Evolutionary conservation across 2,888 invertebrate species (phyloP).

Genomic region (Rotaria macrura): DNA sequence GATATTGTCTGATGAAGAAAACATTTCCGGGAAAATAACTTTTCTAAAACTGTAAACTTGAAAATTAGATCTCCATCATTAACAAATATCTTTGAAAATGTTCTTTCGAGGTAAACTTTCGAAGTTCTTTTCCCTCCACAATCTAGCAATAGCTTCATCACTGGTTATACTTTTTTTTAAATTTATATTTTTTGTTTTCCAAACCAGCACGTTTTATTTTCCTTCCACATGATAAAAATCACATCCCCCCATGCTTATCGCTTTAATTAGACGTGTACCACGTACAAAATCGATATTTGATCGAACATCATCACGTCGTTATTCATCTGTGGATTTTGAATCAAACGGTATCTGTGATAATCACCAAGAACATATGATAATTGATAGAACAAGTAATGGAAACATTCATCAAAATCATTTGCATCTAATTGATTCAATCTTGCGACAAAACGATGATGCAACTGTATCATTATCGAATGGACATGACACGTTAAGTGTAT

Average conservation of each 20-base stretch:
- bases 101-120: too few relatives aligned
- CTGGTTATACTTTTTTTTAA: too few relatives aligned
- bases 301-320: background rate
- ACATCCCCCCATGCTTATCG: background rate
- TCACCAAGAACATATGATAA: background rate
- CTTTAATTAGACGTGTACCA: background rate
- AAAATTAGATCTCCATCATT: too few relatives aligned
- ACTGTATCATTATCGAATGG: background rate
- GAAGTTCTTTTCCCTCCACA: too few relatives aligned
- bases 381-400: background rate
- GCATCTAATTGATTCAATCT: background rate
- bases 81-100: too few relatives aligned
- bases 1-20: too few relatives aligned
- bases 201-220: background rate
- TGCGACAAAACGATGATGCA: background rate
- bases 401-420: background rate
- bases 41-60: too few relatives aligned
- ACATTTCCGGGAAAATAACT: too few relatives aligned
- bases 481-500: background rate
- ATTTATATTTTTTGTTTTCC: too few relatives aligned
- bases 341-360: background rate
- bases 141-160: too few relatives aligned
- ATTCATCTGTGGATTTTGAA: slow-evolving; percentile 1
- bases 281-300: background rate
- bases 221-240: background rate